Percentiles rank a stretch among this genome's conserved stretches.
These are phyloP conservation scores for Tenebrosternarchus preto DNA, from an alignment of 2,113 vertebrate species.

Conservation along the genomic window DNA sequence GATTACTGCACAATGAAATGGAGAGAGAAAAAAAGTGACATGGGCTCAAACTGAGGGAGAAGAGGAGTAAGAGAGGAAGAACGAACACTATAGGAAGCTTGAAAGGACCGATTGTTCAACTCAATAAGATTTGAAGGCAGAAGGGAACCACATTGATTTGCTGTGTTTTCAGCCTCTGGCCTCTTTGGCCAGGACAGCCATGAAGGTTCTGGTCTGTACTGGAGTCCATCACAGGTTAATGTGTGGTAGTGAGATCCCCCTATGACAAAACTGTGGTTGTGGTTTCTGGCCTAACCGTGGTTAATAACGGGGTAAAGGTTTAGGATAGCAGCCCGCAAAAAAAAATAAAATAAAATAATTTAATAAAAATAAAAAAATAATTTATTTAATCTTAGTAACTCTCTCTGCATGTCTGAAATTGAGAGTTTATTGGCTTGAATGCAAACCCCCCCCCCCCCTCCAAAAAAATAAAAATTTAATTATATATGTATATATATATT, in stretches of 20 bases:
- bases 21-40: constrained; percentile 60
- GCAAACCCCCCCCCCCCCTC: too few relatives aligned
- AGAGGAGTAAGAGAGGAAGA: constrained; percentile 55
- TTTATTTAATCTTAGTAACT: constrained; percentile 18
- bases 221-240: constrained; percentile 30
- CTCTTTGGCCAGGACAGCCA: constrained; percentile 24
- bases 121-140: constrained; percentile 53
- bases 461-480: too few relatives aligned
- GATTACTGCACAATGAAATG: constrained; percentile 68
- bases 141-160: constrained; percentile 51
- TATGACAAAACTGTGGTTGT: constrained; percentile 8
- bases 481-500: neutral
- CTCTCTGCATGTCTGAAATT: neutral
- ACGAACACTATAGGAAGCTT: constrained; percentile 54
- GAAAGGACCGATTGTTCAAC: constrained; percentile 58
- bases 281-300: constrained; percentile 13
- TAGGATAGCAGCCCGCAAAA: constrained; percentile 15
- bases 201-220: constrained; percentile 32
- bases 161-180: constrained; percentile 17
- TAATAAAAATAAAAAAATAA: too few relatives aligned
- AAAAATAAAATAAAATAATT: too few relatives aligned
- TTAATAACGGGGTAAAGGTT: constrained; percentile 14
- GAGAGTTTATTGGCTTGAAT: constrained; percentile 28
- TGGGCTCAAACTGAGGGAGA: constrained; percentile 61
- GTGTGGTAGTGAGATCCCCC: constrained; percentile 44